Base-by-base conservation (phyloP, 2,888 invertebrate species). In the Thymelicus sylvestris region DNA sequence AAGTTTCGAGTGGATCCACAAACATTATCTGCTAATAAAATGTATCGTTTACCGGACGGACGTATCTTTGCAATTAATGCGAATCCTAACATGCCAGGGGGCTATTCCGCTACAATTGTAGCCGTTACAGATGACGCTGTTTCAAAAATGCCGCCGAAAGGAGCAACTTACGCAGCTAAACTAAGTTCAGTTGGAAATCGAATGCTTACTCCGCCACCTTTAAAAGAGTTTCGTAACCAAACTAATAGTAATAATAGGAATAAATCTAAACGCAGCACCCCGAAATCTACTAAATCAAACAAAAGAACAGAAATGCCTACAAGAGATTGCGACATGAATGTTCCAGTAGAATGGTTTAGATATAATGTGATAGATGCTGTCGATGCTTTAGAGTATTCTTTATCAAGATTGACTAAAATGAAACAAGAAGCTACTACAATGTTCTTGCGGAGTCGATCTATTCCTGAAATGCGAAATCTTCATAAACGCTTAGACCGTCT, bases 291-390 rank as follows among this genome's bases (percentile, higher is more conserved):
- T 7, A 77, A 75, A 67, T 63, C 70, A 6, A 73, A 55, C 10
- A 73, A 74, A 57, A 59, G 19, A 24, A 71, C 61, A 6, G 73
- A 75, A 64, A 74, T 66, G 15, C 62, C 76, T 7, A 59, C 73
- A 19, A 83, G 89, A 73, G 80, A 86, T 60, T 84, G 84, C 73
- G 91, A 93, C 78, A 75, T 91, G 52, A 83, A 86, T 73, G 89
- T 91, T 8, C 92, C 94, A 15, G 86, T 94, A 63, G 95, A 95
- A 80, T 95, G 95, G 95, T 95, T 93, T 78, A 91, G 95, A 72
- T 95, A 94, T 76, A 95, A 95, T 74, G 87, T 95, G 44, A 83
- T 94, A 64, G 94, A 95, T 76, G 94, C 95, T 0, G 91, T 94
- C 41, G 94, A 95, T 74, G 92, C 95, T 41, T 88, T 95, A 66